Evolutionary conservation across 1,140 invertebrate species (phyloP).

Genomic region (Drosophila arizonae): DNA sequence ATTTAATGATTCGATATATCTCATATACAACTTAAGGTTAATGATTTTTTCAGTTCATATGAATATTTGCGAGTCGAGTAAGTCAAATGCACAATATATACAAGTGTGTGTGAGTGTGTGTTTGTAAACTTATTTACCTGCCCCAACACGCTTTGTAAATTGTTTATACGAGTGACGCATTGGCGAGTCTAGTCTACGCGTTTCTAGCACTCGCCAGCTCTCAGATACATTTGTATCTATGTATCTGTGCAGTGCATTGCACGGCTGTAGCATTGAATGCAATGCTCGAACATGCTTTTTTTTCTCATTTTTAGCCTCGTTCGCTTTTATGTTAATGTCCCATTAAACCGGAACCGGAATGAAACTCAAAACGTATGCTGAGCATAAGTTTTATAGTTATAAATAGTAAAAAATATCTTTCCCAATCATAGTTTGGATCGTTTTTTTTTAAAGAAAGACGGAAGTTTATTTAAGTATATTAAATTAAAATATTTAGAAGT

Average conservation of each 20-base stretch:
- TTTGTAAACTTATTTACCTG: conserved; percentile 9
- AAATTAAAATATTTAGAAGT: no score
- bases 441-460: conserved; percentile 56
- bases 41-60: not conserved
- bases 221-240: conserved; percentile 47
- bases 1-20: no score
- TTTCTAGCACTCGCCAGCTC: conserved; percentile 48
- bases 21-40: no score
- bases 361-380: conserved; percentile 5
- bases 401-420: not conserved
- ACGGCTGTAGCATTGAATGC: conserved; percentile 67
- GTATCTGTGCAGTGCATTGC: conserved; percentile 59
- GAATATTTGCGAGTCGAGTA: conserved; percentile 19
- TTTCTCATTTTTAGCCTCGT: conserved; percentile 41
- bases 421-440: not conserved
- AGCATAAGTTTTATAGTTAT: not conserved
- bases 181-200: conserved; percentile 25
- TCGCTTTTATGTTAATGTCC: conserved; percentile 61
- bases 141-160: conserved; percentile 22
- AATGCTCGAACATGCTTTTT: conserved; percentile 55
- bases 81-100: not conserved
- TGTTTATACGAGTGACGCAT: conserved; percentile 37
- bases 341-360: conserved; percentile 64
- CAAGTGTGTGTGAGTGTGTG: not conserved
- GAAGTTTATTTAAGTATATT: conserved; percentile 21